Base-by-base conservation (phyloP, 30 jellyfish, hydroid and myxozoan species). In the Sanderia malayensis region DNA sequence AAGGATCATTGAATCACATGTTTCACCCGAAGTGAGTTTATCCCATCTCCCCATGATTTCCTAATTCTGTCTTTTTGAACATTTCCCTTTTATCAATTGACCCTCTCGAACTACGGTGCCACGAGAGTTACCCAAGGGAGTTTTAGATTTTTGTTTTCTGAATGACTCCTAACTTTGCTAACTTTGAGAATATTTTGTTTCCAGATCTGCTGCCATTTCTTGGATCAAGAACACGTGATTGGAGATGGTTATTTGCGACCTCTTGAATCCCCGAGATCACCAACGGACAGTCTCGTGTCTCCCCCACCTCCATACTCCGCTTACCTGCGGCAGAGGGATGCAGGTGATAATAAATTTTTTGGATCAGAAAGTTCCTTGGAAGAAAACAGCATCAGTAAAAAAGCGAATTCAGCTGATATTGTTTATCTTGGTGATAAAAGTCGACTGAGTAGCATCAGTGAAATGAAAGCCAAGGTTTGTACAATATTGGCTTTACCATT, bases 221-320 rank as follows among this genome's bases (percentile, higher is more conserved):
- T 88, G 23, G 97, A 88, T 52, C 80, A 58, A 59, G 78, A 33
- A 32, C 97, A 88, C 62, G 32, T 80, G 19, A 62, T 37, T 11
- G 95, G 93, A n/a, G 92, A 80, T 47, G 96, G 81, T 1, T 86
- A 86, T 60, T 45, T 88, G 8, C 74, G 87, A 44, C 95, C 97
- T 9, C 52, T 80, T 31, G 95, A 88, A 37, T 74, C 89, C 32
- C 89, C 91, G 1, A 70, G 85, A 17, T 71, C 89, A 13, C 94
- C 88, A 22, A 67, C 77, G 17, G 64, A 58, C 83, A 64, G 81
- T 19, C 31, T 67, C 44, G 34, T 58, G 61, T 72, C 95, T 18
- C 95, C 97, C 18, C 94, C 96, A 17, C 94, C 96, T 2, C 88
- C 97, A 19, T 88, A 88, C 71, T 47, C 88, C 27, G 79, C 79